phyloP scores from a whole-genome alignment of 1,140 invertebrate genomes.

The Magallana gigas region DNA sequence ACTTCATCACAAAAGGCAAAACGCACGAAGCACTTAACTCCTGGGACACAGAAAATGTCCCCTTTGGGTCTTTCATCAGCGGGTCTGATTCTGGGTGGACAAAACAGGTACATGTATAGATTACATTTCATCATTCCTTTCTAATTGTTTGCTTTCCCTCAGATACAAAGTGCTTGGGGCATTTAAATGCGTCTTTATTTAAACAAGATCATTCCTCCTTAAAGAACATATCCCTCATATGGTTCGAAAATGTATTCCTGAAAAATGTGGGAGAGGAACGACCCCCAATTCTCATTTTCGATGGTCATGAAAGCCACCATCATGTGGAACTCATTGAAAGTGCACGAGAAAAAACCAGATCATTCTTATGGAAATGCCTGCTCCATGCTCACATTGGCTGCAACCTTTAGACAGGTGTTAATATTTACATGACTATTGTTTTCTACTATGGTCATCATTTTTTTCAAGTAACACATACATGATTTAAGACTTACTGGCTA shows the following conservation, averaged over 20 bases:
- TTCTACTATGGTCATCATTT: too few species aligned
- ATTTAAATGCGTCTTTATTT: too few species aligned
- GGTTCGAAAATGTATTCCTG: slow-evolving; percentile 30
- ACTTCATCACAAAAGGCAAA: slow-evolving; percentile 40
- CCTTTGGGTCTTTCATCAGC: background rate
- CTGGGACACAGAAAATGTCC: slow-evolving; percentile 43
- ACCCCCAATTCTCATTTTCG: slow-evolving; percentile 37
- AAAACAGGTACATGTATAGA: slow-evolving; percentile 20
- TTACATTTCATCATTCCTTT: too few species aligned
- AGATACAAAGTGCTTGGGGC: too few species aligned
- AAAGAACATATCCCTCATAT: background rate
- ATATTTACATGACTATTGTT: too few species aligned
- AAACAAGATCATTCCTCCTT: too few species aligned
- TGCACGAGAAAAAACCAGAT: slow-evolving; percentile 30
- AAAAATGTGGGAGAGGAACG: slow-evolving; percentile 14
- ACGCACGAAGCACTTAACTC: slow-evolving; percentile 27
- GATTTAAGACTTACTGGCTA: background rate
- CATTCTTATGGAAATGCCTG: slow-evolving; percentile 20
- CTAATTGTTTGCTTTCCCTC: too few species aligned
- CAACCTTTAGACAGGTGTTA: slow-evolving; percentile 40
- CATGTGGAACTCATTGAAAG: slow-evolving; percentile 46
- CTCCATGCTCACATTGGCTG: slow-evolving; percentile 19
- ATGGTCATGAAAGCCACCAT: slow-evolving; percentile 46
- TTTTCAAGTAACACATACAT: background rate
- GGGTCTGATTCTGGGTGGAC: slow-evolving; percentile 41